Evolutionary conservation across 2,797 vertebrate genomes (phyloP).

Genomic region (Pangasius djambal): DNA sequence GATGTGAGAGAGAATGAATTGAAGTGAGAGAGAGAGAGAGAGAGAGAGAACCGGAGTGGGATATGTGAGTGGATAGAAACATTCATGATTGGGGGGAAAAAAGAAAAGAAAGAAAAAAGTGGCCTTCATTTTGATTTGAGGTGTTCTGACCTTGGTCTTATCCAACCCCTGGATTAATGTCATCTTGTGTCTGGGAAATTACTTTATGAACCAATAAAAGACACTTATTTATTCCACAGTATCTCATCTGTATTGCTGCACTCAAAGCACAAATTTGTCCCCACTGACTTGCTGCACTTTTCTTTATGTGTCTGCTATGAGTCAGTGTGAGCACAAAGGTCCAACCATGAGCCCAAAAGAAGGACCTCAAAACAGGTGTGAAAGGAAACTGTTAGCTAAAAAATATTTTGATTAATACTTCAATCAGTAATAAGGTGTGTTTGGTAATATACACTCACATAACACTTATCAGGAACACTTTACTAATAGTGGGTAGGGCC

Average conservation of each 20-base stretch:
- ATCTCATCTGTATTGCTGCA: conserved; percentile 31
- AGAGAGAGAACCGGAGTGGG: conserved; percentile 64
- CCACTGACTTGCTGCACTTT: conserved; percentile 20
- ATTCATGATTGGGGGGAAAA: not conserved
- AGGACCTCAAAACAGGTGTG: not conserved
- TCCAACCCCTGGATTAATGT: conserved; percentile 56
- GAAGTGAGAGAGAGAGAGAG: not conserved
- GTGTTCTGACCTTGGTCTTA: conserved; percentile 57
- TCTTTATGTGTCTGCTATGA: not conserved
- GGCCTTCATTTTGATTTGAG: conserved; percentile 60
- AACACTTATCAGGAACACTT: not conserved
- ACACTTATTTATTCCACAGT: conserved; percentile 51
- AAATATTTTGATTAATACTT: not conserved
- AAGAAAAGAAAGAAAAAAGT: conserved; percentile 44
- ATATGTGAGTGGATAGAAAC: not conserved
- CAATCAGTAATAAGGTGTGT: not conserved
- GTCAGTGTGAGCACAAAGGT: conserved; percentile 6
- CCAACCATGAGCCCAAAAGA: conserved; percentile 5
- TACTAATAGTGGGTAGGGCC: not conserved
- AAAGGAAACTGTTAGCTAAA: not conserved
- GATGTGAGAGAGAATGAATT: not conserved
- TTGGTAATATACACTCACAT: not conserved
- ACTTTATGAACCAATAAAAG: conserved; percentile 60
- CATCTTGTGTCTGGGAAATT: conserved; percentile 57
- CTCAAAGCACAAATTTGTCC: conserved; percentile 44